A percentile compares a stretch with the other conserved stretches of the same genome.
phyloP scores from a whole-genome alignment of 1,140 invertebrate species.

The Zaprionus inermis region DNA sequence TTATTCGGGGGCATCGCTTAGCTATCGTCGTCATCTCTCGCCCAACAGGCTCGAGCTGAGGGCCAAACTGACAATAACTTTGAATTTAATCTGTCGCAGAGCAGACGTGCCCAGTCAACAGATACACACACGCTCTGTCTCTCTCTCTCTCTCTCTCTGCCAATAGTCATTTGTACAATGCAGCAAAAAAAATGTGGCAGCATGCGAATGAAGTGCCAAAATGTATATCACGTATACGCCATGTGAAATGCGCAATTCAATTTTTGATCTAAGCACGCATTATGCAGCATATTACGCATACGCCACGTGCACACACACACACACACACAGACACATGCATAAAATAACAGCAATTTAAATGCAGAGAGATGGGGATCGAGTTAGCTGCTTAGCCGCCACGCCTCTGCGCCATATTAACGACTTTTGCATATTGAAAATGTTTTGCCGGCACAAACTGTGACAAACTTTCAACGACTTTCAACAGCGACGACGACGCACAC shows the following conservation, averaged over 20 bases:
- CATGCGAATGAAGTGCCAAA: conserved; percentile 20
- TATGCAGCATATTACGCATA: conserved; percentile 80
- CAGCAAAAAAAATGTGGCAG: conserved; percentile 46
- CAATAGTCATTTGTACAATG: conserved; percentile 57
- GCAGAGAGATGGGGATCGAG: background rate
- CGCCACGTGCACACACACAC: conserved; percentile 42
- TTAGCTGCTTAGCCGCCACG: conserved; percentile 2
- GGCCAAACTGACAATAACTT: conserved; percentile 42
- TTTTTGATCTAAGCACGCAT: conserved; percentile 78
- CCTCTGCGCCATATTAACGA: conserved; percentile 66
- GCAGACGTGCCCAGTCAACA: conserved; percentile 46
- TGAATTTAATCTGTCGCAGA: conserved; percentile 46
- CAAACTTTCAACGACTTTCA: conserved; percentile 73
- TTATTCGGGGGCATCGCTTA: conserved; percentile 32
- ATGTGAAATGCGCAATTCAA: conserved; percentile 80
- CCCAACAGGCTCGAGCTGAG: conserved; percentile 14
- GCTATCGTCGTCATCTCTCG: no score
- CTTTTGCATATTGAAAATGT: conserved; percentile 80
- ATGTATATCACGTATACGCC: conserved; percentile 72
- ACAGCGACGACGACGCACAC: background rate
- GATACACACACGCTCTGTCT: background rate
- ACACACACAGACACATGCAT: conserved; percentile 13
- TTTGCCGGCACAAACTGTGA: conserved; percentile 71
- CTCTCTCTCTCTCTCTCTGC: background rate
- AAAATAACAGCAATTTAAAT: conserved; percentile 62